phyloP scores from a whole-genome alignment of 2,888 invertebrate genomes.

The Cataglyphis livida region DNA sequence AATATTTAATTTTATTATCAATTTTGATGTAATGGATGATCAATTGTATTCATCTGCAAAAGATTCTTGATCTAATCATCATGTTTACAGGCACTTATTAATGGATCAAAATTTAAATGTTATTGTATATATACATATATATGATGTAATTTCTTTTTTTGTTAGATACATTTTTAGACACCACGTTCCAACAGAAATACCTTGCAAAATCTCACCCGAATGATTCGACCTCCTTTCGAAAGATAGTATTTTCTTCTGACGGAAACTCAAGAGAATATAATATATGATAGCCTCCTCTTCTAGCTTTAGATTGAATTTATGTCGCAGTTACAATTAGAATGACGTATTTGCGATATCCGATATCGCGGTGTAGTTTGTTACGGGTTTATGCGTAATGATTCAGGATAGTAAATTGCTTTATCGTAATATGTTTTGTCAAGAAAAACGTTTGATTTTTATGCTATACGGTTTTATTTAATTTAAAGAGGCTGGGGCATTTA shows the following conservation, averaged over 20 bases:
- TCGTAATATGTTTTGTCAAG: neutral
- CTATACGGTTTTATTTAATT: neutral
- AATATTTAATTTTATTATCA: neutral
- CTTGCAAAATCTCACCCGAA: neutral
- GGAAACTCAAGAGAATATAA: slow-evolving; percentile 7
- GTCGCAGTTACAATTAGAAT: slow-evolving; percentile 5
- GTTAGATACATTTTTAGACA: slow-evolving; percentile 10
- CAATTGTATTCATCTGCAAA: neutral
- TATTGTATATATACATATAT: neutral
- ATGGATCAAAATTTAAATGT: slow-evolving; percentile 10
- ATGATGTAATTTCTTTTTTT: neutral
- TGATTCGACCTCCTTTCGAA: slow-evolving; percentile 12
- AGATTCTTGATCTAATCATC: neutral
- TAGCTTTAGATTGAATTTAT: slow-evolving; percentile 15
- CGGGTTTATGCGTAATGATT: neutral
- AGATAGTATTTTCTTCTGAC: slow-evolving; percentile 7
- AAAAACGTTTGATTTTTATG: neutral
- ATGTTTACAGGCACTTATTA: neutral
- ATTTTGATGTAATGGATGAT: neutral
- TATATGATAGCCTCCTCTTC: neutral
- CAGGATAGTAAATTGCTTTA: neutral
- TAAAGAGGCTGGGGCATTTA: neutral
- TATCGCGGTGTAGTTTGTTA: neutral
- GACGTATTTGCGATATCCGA: slow-evolving; percentile 23
- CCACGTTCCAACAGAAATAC: neutral